Evolutionary conservation across 2,888 invertebrate species (phyloP).

Genomic region (Caenorhabditis sp.): DNA sequence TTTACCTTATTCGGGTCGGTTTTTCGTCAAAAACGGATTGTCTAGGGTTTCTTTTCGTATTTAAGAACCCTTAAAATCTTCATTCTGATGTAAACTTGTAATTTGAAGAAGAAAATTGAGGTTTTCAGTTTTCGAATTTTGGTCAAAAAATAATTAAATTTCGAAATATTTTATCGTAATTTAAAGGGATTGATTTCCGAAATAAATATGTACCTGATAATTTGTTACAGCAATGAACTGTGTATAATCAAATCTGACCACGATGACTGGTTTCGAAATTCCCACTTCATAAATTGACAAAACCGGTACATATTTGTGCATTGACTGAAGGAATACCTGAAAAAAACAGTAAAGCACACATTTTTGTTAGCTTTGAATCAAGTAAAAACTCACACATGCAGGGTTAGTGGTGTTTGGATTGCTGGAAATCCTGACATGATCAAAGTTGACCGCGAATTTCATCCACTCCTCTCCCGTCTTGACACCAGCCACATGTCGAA

Average conservation of each 20-base stretch:
- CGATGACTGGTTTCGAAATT: conserved; percentile 74
- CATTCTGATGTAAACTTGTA: no score
- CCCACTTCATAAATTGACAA: conserved; percentile 49
- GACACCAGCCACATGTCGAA: conserved; percentile 42
- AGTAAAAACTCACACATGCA: neutral
- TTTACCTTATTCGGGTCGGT: no score
- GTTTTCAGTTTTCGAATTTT: no score
- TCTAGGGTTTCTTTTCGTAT: no score
- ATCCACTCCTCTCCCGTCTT: conserved; percentile 49
- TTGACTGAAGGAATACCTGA: conserved; percentile 86
- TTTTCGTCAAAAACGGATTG: no score
- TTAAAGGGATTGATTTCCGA: no score
- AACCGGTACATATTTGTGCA: conserved; percentile 92
- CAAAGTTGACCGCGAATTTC: conserved; percentile 52
- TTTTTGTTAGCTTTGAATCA: no score
- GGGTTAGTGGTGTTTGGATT: no score
- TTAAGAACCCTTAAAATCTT: no score
- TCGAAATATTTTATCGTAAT: no score
- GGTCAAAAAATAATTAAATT: no score
- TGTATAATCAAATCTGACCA: conserved; percentile 91
- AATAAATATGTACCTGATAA: conserved; percentile 79
- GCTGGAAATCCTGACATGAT: conserved; percentile 65
- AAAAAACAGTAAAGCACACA: conserved; percentile 11
- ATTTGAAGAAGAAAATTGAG: no score
- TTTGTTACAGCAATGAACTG: conserved; percentile 98